Evolutionary conservation across 1,140 invertebrate genomes (phyloP).

Genomic region (Sminthurides bifidus): DNA sequence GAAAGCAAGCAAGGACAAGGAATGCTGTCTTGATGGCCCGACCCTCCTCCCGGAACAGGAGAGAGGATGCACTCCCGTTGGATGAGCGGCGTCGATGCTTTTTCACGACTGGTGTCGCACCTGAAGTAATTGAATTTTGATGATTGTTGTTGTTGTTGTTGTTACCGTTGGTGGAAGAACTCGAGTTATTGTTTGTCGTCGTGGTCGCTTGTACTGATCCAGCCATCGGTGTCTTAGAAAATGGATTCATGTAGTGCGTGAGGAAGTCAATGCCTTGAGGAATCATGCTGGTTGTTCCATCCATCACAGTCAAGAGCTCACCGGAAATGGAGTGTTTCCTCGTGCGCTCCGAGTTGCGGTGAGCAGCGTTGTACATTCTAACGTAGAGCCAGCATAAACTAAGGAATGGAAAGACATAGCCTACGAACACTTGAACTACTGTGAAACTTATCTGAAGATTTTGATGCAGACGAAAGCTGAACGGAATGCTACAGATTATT

Average conservation of each 20-base stretch:
- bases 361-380: slow-evolving; percentile 45
- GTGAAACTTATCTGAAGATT: slow-evolving; percentile 30
- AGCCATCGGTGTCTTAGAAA: slow-evolving; percentile 30
- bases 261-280: slow-evolving; percentile 32
- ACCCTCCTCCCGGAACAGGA: slow-evolving; percentile 44
- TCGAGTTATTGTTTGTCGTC: slow-evolving; percentile 1
- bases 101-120: slow-evolving; percentile 30
- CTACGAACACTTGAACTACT: slow-evolving; percentile 34
- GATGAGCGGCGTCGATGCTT: slow-evolving; percentile 33
- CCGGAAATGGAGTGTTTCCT: slow-evolving; percentile 43
- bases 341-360: slow-evolving; percentile 43
- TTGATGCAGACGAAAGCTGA: slow-evolving; percentile 8
- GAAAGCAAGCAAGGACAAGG: slow-evolving; percentile 43
- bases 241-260: slow-evolving; percentile 32
- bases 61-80: slow-evolving; percentile 38
- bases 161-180: slow-evolving; percentile 12
- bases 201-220: slow-evolving; percentile 22
- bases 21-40: slow-evolving; percentile 43
- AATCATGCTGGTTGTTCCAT: slow-evolving; percentile 28
- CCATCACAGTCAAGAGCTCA: slow-evolving; percentile 29
- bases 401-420: slow-evolving; percentile 43
- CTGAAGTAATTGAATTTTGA: no score
- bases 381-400: slow-evolving; percentile 45
- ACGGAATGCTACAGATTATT: slow-evolving; percentile 14
- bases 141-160: no score